Percentiles rank a stretch among this genome's conserved stretches.
Conservation (phyloP, 2,888 invertebrate genomes). For the Polyommatus icarus region DNA sequence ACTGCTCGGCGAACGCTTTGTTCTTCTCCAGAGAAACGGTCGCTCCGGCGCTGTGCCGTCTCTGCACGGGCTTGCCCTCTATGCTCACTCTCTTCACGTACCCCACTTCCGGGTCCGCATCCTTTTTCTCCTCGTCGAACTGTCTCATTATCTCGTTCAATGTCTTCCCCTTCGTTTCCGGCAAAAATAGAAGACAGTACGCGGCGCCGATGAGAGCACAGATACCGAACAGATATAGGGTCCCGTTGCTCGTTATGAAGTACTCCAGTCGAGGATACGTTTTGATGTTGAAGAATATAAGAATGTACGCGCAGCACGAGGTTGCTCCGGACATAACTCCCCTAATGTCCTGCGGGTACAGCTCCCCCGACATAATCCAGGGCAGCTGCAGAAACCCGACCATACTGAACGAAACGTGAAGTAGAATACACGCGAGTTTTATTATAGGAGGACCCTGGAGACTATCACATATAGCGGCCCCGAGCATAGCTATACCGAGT, state of each 20-base stretch:
- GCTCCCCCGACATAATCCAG: slow-evolving; percentile 87
- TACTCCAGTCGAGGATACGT: slow-evolving; percentile 83
- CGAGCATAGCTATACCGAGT: slow-evolving; percentile 83
- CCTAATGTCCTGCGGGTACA: slow-evolving; percentile 84
- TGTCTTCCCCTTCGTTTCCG: slow-evolving; percentile 85
- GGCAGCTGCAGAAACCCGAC: slow-evolving; percentile 86
- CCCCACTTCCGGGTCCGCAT: slow-evolving; percentile 62
- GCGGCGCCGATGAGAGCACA: slow-evolving; percentile 82
- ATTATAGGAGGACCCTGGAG: slow-evolving; percentile 75
- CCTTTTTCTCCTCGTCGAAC: slow-evolving; percentile 75
- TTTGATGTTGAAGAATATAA: slow-evolving; percentile 86
- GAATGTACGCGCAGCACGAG: slow-evolving; percentile 84
- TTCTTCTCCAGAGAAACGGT: slow-evolving; percentile 66
- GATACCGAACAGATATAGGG: slow-evolving; percentile 82
- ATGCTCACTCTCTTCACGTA: slow-evolving; percentile 51
- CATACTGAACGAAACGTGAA: slow-evolving; percentile 87
- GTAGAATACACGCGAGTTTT: slow-evolving; percentile 81
- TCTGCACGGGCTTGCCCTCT: slow-evolving; percentile 60
- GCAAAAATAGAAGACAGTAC: slow-evolving; percentile 82
- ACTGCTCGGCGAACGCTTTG: slow-evolving; percentile 49
- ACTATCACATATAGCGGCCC: slow-evolving; percentile 81
- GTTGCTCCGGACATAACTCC: slow-evolving; percentile 86
- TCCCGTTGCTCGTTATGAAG: slow-evolving; percentile 81
- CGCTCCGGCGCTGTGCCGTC: slow-evolving; percentile 70
- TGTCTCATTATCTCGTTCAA: slow-evolving; percentile 84